Evolutionary conservation across 1,140 invertebrate species (phyloP), one percentile per base, ranked within the genome.

Genomic region (Caerostris extrusa): DNA sequence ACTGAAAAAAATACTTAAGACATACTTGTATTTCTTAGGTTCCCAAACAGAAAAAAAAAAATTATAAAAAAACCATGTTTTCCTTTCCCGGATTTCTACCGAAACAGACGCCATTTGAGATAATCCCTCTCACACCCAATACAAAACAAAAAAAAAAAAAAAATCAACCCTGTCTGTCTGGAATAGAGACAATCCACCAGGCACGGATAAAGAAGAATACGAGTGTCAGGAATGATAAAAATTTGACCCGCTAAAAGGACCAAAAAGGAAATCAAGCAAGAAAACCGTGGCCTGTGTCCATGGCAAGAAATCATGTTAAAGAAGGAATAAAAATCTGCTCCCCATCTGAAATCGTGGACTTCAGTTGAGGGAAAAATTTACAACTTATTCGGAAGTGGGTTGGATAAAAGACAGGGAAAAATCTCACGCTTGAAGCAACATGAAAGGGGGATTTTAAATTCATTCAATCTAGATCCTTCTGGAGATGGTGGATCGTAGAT

Each of bases 361-460:
- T 56, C 14, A 19, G 19, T 2, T 5, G 3, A 4, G n/a, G 17
- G 50, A n/a, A 58, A 58, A 58, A 83, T 57, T 83, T 83, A 57
- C 82, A 83, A 58, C 55, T 56, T 83, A 56, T 56, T 83, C 82
- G 3, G 82, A 57, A 58, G 71, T 3, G 71, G 34, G 8, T 77
- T 5, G 71, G 71, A 53, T 50, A 5, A 77, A 77, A 12, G 34
- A 77, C 1, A 77, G 8, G 34, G 34, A 83, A 83, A 57, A 82
- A 83, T n/a, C 17, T 83, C 17, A 8, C 14, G 55, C 82, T 55
- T 83, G 14, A 56, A 83, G 82, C 82, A 57, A 57, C 17, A 19
- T 57, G 82, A 17, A 77, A 83, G 3, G 82, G 14, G 57, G 53
- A 83, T 83, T 83, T 83, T 7, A 58, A 57, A 83, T 57, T 83